phyloP scores from a whole-genome alignment of 2,113 vertebrate genomes.

The Myanophis thanlyinensis region DNA sequence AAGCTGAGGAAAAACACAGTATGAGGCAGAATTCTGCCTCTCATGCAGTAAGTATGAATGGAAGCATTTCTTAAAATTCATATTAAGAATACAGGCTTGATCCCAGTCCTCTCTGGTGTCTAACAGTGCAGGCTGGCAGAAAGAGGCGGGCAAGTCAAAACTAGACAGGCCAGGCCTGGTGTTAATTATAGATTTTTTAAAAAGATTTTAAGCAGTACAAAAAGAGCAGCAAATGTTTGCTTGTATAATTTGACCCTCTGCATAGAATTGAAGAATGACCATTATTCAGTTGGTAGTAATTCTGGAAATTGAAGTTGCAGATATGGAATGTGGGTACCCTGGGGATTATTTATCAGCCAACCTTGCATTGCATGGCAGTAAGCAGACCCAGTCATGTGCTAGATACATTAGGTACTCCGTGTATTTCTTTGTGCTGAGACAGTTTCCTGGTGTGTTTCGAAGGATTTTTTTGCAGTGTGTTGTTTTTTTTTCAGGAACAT shows the following conservation, averaged over 20 bases:
- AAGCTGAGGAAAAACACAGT: neutral
- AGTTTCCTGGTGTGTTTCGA: neutral
- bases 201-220: neutral
- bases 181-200: neutral
- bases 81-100: neutral
- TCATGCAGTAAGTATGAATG: neutral
- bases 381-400: neutral
- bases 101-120: neutral
- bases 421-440: neutral
- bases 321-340: neutral
- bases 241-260: neutral
- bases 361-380: neutral
- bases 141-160: neutral
- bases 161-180: neutral
- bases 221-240: neutral
- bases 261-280: neutral
- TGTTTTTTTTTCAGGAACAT: neutral
- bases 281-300: neutral
- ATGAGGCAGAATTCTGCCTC: neutral
- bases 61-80: neutral
- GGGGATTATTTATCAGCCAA: neutral
- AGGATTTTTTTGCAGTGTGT: neutral
- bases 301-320: neutral
- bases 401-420: neutral
- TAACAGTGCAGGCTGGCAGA: neutral